Evolutionary conservation across 2,797 vertebrate genomes (phyloP).

Genomic region (Erpetoichthys calabaricus): DNA sequence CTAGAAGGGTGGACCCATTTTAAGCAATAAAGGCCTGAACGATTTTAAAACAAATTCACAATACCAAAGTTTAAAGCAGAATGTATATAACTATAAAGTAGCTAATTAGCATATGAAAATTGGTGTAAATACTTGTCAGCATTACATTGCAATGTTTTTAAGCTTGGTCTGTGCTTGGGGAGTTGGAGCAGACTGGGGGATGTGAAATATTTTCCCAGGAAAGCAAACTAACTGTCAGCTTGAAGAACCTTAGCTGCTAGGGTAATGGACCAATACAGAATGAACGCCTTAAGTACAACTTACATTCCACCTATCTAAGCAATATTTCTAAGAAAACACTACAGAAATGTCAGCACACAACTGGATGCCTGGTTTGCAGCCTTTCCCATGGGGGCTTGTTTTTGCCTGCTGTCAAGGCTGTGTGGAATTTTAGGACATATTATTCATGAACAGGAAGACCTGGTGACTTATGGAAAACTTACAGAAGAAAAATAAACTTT

Average conservation of each 20-base stretch:
- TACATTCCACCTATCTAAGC: conserved; percentile 13
- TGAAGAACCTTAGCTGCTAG: conserved; percentile 10
- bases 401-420: conserved; percentile 12
- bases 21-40: too few species aligned
- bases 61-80: too few species aligned
- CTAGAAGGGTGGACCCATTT: too few species aligned
- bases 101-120: not conserved
- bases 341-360: conserved; percentile 11
- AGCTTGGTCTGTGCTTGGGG: conserved; percentile 5
- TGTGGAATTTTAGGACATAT: conserved; percentile 2
- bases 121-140: conserved; percentile 4
- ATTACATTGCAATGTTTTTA: conserved; percentile 1
- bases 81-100: not conserved
- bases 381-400: conserved; percentile 5
- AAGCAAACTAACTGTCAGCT: conserved; percentile 15
- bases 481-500: not conserved
- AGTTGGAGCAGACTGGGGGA: conserved; percentile 6
- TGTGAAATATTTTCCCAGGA: conserved; percentile 14
- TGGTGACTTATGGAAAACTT: conserved; percentile 6
- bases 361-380: conserved; percentile 8
- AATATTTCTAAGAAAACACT: conserved; percentile 10
- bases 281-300: conserved; percentile 16
- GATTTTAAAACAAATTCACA: too few species aligned
- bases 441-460: conserved; percentile 5
- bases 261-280: conserved; percentile 15